These are phyloP conservation scores for Eublepharis macularius DNA, from an alignment of 2,113 vertebrate species.

Conservation along the genomic window DNA sequence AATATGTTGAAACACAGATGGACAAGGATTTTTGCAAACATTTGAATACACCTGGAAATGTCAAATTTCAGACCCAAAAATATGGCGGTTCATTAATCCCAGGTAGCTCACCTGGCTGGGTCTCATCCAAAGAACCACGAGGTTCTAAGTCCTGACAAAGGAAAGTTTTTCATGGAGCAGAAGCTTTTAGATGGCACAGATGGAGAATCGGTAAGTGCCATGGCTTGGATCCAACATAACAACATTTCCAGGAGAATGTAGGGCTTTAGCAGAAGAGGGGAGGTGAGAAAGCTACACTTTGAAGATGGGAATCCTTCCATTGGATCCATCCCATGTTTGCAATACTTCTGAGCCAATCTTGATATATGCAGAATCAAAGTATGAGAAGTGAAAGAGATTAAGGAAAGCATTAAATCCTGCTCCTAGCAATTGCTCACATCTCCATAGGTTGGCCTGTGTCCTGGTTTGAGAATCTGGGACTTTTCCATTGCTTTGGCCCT, in stretches of 20 bases:
- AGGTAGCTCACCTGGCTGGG: background rate
- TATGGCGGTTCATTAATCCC: background rate
- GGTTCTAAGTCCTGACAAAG: background rate
- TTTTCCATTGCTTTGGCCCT: constrained; percentile 4
- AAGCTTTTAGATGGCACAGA: background rate
- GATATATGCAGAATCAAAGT: background rate
- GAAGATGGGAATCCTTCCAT: too few relatives aligned
- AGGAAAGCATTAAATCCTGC: background rate
- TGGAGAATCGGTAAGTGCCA: background rate
- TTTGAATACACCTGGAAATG: too few relatives aligned
- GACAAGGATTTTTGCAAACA: too few relatives aligned
- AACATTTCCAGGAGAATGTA: too few relatives aligned
- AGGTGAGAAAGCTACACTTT: too few relatives aligned
- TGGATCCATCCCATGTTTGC: background rate
- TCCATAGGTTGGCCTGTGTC: background rate
- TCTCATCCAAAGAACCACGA: background rate
- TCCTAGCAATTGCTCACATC: background rate
- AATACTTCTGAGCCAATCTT: background rate
- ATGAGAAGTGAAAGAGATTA: background rate
- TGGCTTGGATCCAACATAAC: too few relatives aligned
- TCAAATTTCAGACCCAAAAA: too few relatives aligned
- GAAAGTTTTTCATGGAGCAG: background rate
- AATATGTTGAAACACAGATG: background rate
- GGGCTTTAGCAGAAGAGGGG: too few relatives aligned
- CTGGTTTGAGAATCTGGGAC: background rate